Percentiles rank a stretch among this genome's conserved stretches.
Conservation (phyloP, 2,888 invertebrate species). For the Apotomis turbidana region DNA sequence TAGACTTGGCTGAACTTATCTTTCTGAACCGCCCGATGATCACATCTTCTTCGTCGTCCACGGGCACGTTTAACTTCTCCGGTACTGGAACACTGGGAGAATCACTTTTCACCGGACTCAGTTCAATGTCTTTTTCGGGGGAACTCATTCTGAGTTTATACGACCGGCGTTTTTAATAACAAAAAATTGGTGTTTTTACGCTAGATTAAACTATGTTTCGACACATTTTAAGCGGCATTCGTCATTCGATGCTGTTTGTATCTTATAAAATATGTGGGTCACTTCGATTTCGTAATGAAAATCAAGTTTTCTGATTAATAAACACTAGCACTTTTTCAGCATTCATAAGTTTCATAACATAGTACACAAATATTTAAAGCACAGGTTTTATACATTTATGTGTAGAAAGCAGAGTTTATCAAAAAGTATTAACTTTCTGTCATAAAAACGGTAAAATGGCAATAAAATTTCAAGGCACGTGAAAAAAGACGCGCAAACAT, state of each 20-base stretch:
- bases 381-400: neutral
- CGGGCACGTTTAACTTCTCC: constrained; percentile 59
- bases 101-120: constrained; percentile 69
- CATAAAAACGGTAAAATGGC: constrained; percentile 44
- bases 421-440: constrained; percentile 43
- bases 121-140: constrained; percentile 73
- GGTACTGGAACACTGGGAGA: constrained; percentile 48
- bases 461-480: constrained; percentile 48
- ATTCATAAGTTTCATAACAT: too few relatives aligned
- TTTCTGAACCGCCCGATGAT: constrained; percentile 80
- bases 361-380: constrained; percentile 1
- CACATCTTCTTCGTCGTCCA: constrained; percentile 75
- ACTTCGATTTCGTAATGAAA: constrained; percentile 9
- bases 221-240: constrained; percentile 16
- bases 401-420: neutral
- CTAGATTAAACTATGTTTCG: neutral
- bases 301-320: neutral
- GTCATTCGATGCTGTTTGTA: neutral
- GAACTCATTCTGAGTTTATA: constrained; percentile 44
- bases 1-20: constrained; percentile 81
- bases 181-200: constrained; percentile 11
- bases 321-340: constrained; percentile 20
- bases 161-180: constrained; percentile 25
- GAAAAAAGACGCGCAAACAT: constrained; percentile 43
- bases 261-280: neutral